A percentile compares a stretch with the other conserved stretches of the same genome.
Evolutionary conservation across 2,113 vertebrate species (phyloP).

Genomic region (Coregonus clupeaformis): DNA sequence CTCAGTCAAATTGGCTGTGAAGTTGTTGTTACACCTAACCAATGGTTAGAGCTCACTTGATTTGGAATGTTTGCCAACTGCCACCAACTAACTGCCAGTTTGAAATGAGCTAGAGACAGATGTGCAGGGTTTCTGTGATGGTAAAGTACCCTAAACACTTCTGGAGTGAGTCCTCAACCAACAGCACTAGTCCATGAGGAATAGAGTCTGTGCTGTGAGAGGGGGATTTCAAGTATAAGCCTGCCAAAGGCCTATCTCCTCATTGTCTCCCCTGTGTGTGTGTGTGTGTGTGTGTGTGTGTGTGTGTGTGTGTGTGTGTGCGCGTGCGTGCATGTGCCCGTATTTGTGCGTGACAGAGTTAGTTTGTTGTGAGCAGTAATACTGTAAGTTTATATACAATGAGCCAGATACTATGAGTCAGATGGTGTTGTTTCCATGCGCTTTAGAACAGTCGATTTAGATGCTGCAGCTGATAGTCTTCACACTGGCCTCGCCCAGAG

Average conservation of each 20-base stretch:
- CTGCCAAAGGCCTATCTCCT: too few species aligned
- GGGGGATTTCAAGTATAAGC: neutral
- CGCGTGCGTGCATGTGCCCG: neutral
- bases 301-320: neutral
- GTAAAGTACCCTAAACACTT: neutral
- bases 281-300: neutral
- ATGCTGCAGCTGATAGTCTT: constrained; percentile 42
- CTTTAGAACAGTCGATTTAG: constrained; percentile 41
- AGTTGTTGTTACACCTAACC: neutral
- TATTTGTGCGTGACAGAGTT: neutral
- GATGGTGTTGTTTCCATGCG: constrained; percentile 26
- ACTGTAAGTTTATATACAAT: neutral
- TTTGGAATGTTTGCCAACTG: neutral
- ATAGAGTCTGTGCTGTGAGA: neutral
- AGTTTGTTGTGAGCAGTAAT: neutral
- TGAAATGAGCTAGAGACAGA: constrained; percentile 12
- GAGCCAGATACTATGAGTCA: neutral
- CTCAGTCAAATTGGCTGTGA: neutral
- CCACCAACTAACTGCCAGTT: neutral
- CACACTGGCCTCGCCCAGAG: constrained; percentile 19
- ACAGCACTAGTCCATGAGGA: neutral
- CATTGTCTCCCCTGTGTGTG: neutral
- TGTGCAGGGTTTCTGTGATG: neutral
- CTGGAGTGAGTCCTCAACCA: too few species aligned
- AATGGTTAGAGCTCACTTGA: neutral